A percentile compares a stretch with the other conserved stretches of the same genome.
phyloP scores from a whole-genome alignment of 2,888 invertebrate genomes.

The Alviniconcha strummeri region DNA sequence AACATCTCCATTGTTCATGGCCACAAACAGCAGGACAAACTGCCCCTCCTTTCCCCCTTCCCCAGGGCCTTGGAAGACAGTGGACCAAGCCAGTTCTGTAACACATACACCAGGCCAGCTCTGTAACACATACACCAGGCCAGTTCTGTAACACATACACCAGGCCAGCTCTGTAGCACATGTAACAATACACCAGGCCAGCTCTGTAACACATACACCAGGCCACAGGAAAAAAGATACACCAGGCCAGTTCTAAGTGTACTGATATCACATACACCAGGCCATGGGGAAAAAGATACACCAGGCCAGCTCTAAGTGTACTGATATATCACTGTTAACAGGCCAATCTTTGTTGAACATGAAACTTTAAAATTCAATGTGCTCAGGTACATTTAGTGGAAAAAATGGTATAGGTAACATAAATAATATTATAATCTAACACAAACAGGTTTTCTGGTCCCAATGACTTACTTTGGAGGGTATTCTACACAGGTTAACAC shows the following conservation, averaged over 20 bases:
- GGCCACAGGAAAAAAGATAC: too few relatives aligned
- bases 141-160: not conserved
- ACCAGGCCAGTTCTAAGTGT: not conserved
- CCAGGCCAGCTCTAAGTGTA: not conserved
- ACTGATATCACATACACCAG: not conserved
- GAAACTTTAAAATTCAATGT: too few relatives aligned
- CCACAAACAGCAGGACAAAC: constrained; percentile 47
- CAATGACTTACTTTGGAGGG: too few relatives aligned
- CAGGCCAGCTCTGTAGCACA: not conserved
- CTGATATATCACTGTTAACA: not conserved
- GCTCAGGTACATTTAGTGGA: too few relatives aligned
- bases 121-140: not conserved
- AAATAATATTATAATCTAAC: too few relatives aligned
- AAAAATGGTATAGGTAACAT: too few relatives aligned
- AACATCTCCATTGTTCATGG: constrained; percentile 50
- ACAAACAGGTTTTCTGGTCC: too few relatives aligned
- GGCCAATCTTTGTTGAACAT: too few relatives aligned
- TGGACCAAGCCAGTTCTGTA: constrained; percentile 51
- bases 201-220: not conserved
- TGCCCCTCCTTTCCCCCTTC: not conserved
- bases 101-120: not conserved
- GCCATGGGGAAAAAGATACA: too few relatives aligned
- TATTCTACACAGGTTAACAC: too few relatives aligned
- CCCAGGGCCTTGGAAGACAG: constrained; percentile 31
- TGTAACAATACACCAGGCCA: not conserved